These are phyloP conservation scores for Myotis lucifugus DNA, from an alignment of 2,113 vertebrate species.

Conservation along the genomic window DNA sequence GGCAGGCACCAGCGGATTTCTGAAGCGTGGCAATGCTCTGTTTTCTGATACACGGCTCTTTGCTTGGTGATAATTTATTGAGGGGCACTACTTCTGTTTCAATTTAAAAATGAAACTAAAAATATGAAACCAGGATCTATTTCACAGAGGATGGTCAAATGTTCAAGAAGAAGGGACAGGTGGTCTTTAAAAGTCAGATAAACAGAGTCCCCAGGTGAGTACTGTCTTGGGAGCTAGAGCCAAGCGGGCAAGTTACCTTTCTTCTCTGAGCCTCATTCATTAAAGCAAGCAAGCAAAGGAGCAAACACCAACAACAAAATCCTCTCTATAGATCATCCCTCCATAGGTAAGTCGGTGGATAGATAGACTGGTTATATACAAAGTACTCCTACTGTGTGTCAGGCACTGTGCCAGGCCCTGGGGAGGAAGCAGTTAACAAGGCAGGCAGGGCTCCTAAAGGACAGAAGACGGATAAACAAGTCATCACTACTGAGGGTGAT, in stretches of 20 bases:
- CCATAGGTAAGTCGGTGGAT: not conserved
- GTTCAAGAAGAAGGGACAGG: not conserved
- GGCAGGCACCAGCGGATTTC: not conserved
- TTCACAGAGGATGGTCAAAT: not conserved
- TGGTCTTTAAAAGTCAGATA: not conserved
- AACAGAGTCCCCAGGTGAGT: not conserved
- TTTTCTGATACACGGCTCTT: not conserved
- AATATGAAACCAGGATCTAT: not conserved
- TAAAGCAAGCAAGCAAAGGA: not conserved
- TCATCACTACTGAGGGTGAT: not conserved
- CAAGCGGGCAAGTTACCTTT: not conserved
- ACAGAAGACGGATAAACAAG: conserved; percentile 42
- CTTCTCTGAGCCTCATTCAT: not conserved
- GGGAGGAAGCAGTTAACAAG: conserved; percentile 26
- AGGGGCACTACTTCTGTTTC: not conserved
- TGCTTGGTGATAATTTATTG: not conserved
- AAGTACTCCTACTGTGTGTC: not conserved
- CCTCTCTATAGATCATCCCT: not conserved
- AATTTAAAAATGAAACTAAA: not conserved
- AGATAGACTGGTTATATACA: not conserved
- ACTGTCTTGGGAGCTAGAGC: not conserved
- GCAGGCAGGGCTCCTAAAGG: not conserved
- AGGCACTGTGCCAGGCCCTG: not conserved
- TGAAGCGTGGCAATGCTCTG: not conserved
- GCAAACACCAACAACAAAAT: not conserved